Percentiles rank a stretch among this genome's conserved stretches.
phyloP scores from a whole-genome alignment of 2,797 vertebrate species.

The Danionella dracula region DNA sequence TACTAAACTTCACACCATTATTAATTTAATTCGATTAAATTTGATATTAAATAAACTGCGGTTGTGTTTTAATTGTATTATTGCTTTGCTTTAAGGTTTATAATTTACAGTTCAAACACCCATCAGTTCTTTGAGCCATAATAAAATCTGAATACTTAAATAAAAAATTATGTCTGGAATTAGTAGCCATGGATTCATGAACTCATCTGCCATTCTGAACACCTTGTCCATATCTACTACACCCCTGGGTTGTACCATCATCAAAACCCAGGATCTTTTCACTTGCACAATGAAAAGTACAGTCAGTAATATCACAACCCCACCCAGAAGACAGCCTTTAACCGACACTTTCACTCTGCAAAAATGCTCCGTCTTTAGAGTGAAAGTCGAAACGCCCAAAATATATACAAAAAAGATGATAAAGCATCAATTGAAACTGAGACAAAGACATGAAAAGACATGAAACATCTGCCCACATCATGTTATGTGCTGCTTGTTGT shows the following conservation, averaged over 20 bases:
- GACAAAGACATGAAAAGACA: not conserved
- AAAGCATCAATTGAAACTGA: not conserved
- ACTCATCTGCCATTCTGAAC: not conserved
- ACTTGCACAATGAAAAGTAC: not conserved
- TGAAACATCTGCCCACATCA: not conserved
- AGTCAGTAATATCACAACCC: not conserved
- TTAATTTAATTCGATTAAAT: too few species aligned
- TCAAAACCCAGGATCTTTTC: not conserved
- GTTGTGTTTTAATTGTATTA: too few species aligned
- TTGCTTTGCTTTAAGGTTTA: too few species aligned
- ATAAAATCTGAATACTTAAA: too few species aligned
- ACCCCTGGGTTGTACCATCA: constrained; percentile 19
- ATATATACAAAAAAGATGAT: not conserved
- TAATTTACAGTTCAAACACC: too few species aligned
- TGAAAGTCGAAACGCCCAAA: not conserved
- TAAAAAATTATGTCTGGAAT: too few species aligned
- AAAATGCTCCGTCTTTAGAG: not conserved
- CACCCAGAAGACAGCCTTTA: not conserved
- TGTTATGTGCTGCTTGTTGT: not conserved
- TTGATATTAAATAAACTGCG: too few species aligned
- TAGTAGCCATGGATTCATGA: not conserved
- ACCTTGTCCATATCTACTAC: not conserved
- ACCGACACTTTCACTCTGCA: not conserved
- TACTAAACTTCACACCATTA: too few species aligned
- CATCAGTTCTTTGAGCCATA: too few species aligned